Evolutionary conservation across 2,113 vertebrate species (phyloP), one percentile per base, ranked within the genome.

Genomic region (Tetraodon nigroviridis): DNA sequence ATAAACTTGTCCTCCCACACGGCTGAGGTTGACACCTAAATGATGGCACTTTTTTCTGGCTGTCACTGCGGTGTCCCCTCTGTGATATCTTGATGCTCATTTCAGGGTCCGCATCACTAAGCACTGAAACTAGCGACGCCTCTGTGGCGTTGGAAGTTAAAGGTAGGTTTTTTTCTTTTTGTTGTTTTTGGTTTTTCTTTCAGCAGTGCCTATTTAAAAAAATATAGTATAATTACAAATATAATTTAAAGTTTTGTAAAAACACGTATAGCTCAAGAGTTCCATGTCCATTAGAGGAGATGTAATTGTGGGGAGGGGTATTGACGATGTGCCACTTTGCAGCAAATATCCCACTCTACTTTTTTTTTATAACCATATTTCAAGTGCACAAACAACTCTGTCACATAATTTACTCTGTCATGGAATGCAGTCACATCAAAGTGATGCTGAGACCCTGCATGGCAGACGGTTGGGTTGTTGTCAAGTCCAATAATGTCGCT

Each of bases 1-100:
- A 87, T 89, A 89, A 82, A 82, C 75, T 80, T 86, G 85, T 87
- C 87, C 87, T 85, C 85, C 85, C 87, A 86, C 85, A 84, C 71
- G 75, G 80, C 81, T 83, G 80, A 81, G 80, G 85, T 84, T 86
- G 85, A 85, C 83, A 85, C 76, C 75, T 84, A 87, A 86, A 85
- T 87, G 83, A 86, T 81, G 84, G 79, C 84, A 84, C 75, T 82
- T 85, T 85, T 82, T 85, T 71, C 76, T 77, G 54, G 61, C 80
- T 85, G 84, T 89, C 87, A 80, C 75, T 56, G 63, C 8, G 66
- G 68, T 75, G 69, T 58, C 73, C 63, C 76, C 80, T 69, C 66
- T 62, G 64, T 71, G 64, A 86, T 86, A 72, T 77, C 69, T 78
- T 68, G 63, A 82, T 73, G 82, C 76, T 79, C 3, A 49, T 73